Evolutionary conservation across 2,797 vertebrate species (phyloP).

Genomic region (Silurus aristotelis): DNA sequence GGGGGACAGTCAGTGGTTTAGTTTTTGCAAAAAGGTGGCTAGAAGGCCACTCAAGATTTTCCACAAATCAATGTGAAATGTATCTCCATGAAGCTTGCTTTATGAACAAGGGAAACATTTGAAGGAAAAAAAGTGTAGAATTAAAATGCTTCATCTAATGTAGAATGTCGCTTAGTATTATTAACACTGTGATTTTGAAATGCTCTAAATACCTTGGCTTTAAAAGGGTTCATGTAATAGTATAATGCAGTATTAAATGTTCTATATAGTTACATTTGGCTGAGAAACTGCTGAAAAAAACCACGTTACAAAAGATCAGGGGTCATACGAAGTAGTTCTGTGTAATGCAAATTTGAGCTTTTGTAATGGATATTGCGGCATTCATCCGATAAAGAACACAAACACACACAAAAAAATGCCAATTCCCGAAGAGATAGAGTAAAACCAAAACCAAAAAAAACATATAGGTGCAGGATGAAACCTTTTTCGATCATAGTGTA

Average conservation of each 20-base stretch:
- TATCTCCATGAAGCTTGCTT: no score
- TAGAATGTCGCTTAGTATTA: no score
- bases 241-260: background rate
- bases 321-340: background rate
- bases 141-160: no score
- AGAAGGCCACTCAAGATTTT: no score
- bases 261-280: background rate
- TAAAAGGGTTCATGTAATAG: background rate
- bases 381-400: conserved; percentile 48
- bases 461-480: background rate
- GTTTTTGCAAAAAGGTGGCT: no score
- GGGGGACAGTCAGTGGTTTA: no score
- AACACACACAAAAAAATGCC: no score
- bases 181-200: no score
- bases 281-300: background rate
- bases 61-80: no score
- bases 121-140: no score
- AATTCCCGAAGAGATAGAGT: no score
- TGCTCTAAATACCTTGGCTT: background rate
- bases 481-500: background rate
- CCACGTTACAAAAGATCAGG: background rate
- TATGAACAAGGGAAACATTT: no score
- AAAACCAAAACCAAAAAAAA: background rate
- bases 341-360: conserved; percentile 50
- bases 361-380: conserved; percentile 50